Base-by-base conservation (phyloP, 2,797 vertebrate species). In the Tympanoctomys barrerae region DNA sequence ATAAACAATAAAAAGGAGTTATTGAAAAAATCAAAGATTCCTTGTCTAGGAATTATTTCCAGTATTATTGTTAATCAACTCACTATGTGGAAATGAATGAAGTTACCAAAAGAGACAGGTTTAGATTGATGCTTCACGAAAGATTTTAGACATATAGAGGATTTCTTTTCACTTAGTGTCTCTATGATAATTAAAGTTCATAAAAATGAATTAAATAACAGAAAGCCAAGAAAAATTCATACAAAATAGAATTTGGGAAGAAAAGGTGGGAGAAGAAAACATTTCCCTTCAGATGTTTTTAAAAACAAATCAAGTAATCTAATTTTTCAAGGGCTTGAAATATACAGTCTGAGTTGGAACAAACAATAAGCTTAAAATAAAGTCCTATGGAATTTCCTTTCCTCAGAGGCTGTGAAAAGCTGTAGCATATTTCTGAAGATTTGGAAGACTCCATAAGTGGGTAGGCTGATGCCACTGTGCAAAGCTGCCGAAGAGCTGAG, bases 71-170 rank as follows among this genome's bases (percentile, higher is more conserved):
- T 16, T 81, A 61, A 14, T n/a, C 61, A 10, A 6, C 49, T 57
- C 36, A 61, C 49, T 33, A 19, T 49, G 19, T 16, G 19, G 28
- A 82, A 2, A 70, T 7, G n/a, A 75, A 10, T 33, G 24, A 52
- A 52, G 13, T 3, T 81, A 8, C 68, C 49, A 39, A 7, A 46
- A 70, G 39, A 64, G 11, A 46, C 1, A 46, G 24, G 13, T 39
- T 2, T 79, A 57, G 64, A 14, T 36, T 89, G 14, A 2, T 59
- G 10, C 31, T 39, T 79, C 0, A 12, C 14, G 16, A 31, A 87
- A 46, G 9, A 33, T 11, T 31, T 71, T 0, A 6, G 42, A 42
- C 1, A 5, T 26, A 31, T 4, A 77, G 33, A 31, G 0, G 14
- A 5, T 57, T 71, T 94, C 7, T 49, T 18, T 71, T 31, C 10